phyloP scores from a whole-genome alignment of 2,113 vertebrate genomes.

The Collichthys lucidus region DNA sequence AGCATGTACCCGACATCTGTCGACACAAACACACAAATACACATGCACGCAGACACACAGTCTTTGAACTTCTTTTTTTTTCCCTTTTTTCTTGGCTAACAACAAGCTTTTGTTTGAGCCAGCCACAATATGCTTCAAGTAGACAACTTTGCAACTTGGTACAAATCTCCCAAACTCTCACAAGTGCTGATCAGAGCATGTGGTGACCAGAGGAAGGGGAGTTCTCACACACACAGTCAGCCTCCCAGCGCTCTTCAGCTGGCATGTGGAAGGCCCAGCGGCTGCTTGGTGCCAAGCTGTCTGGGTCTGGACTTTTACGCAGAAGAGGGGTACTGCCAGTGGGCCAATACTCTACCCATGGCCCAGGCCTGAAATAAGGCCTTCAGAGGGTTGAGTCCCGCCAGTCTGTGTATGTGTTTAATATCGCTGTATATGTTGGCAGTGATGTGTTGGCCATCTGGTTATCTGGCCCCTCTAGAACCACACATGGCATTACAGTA shows the following conservation, averaged over 20 bases:
- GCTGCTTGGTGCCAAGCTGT: conserved; percentile 69
- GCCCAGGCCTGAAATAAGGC: conserved; percentile 72
- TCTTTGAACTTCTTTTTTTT: conserved; percentile 62
- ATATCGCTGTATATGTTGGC: conserved; percentile 71
- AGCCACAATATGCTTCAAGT: conserved; percentile 64
- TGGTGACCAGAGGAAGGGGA: conserved; percentile 67
- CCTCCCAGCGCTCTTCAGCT: conserved; percentile 75
- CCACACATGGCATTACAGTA: conserved; percentile 62
- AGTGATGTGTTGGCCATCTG: conserved; percentile 80
- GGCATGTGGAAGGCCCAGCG: conserved; percentile 64
- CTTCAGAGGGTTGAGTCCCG: conserved; percentile 71
- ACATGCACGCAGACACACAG: conserved; percentile 11
- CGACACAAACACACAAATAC: conserved; percentile 53
- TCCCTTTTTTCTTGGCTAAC: conserved; percentile 69
- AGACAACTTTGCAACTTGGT: conserved; percentile 73
- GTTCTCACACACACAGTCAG: conserved; percentile 39
- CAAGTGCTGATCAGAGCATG: conserved; percentile 68
- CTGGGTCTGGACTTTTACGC: conserved; percentile 71
- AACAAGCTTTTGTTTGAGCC: conserved; percentile 69
- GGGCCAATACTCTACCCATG: conserved; percentile 62
- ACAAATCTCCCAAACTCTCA: conserved; percentile 71
- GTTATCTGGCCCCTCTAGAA: conserved; percentile 77
- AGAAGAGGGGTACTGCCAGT: conserved; percentile 68
- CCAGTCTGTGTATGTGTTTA: conserved; percentile 55
- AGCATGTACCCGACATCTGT: conserved; percentile 80